Conservation (phyloP, 2,888 invertebrate species). For the Zygothrica quintamaculata region DNA sequence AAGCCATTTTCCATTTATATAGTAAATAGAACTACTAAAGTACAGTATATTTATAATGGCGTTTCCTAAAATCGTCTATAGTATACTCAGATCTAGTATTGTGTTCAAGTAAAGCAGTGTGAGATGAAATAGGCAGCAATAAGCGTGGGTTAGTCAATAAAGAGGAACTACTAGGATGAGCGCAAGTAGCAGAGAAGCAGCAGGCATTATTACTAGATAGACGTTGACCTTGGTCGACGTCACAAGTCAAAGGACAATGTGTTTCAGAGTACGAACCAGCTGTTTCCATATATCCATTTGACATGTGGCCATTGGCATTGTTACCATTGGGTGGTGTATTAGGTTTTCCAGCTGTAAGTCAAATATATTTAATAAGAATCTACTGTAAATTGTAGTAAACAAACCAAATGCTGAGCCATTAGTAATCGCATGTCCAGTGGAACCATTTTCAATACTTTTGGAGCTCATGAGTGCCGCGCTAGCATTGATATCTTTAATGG, state of each 20-base stretch:
- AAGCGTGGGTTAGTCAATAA: conserved; percentile 63
- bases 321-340: conserved; percentile 65
- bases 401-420: conserved; percentile 41
- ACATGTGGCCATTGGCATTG: conserved; percentile 43
- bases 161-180: conserved; percentile 57
- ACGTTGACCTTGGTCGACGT: conserved; percentile 49
- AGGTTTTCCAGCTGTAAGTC: conserved; percentile 40
- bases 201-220: conserved; percentile 62
- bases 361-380: no score
- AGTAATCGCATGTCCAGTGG: conserved; percentile 30
- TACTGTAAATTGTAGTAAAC: neutral
- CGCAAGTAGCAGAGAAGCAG: conserved; percentile 53
- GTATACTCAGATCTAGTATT: conserved; percentile 50
- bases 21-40: conserved; percentile 31
- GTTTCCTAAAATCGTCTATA: conserved; percentile 58
- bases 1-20: no score
- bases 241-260: conserved; percentile 25
- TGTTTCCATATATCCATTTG: conserved; percentile 67
- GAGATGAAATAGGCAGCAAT: conserved; percentile 46
- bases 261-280: conserved; percentile 66
- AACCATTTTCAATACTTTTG: conserved; percentile 7
- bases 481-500: conserved; percentile 36
- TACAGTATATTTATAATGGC: conserved; percentile 82
- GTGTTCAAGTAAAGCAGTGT: conserved; percentile 76
- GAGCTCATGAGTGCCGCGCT: conserved; percentile 35